These are phyloP conservation scores for Gallinago media DNA, from an alignment of 2,113 vertebrate genomes.

Conservation along the genomic window DNA sequence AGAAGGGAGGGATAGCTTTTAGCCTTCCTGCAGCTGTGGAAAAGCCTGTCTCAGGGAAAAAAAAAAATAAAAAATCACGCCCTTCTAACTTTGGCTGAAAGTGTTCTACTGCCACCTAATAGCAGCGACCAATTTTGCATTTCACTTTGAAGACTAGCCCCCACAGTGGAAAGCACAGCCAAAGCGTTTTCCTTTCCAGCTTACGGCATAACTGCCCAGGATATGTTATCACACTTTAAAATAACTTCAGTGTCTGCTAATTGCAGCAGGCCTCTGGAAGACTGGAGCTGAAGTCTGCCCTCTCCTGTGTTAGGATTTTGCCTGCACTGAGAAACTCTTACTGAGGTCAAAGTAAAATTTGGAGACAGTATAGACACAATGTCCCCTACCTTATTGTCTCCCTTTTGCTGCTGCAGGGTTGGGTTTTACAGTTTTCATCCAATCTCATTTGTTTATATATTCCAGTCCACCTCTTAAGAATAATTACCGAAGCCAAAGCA, in stretches of 20 bases:
- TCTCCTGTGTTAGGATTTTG: not conserved
- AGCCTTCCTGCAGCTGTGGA: not conserved
- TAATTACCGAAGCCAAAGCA: not conserved
- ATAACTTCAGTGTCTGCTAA: not conserved
- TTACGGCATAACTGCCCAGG: not conserved
- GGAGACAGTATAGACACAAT: not conserved
- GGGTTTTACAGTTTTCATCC: not conserved
- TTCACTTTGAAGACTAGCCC: not conserved
- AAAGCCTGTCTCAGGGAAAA: not conserved
- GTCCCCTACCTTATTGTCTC: not conserved
- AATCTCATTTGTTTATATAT: not conserved
- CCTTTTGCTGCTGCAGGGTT: not conserved
- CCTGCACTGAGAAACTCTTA: not conserved
- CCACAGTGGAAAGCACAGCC: not conserved
- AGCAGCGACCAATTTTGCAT: slow-evolving; percentile 47
- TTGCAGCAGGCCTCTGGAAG: not conserved
- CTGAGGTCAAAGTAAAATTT: not conserved
- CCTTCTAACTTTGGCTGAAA: slow-evolving; percentile 29
- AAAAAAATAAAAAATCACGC: not conserved
- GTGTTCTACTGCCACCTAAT: slow-evolving; percentile 64
- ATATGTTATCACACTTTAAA: not conserved
- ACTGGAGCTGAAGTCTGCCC: not conserved
- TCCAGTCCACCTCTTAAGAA: not conserved
- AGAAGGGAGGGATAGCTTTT: not conserved
- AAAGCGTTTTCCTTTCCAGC: not conserved